phyloP scores from a whole-genome alignment of 2,888 invertebrate genomes.

The Neria commutata region DNA sequence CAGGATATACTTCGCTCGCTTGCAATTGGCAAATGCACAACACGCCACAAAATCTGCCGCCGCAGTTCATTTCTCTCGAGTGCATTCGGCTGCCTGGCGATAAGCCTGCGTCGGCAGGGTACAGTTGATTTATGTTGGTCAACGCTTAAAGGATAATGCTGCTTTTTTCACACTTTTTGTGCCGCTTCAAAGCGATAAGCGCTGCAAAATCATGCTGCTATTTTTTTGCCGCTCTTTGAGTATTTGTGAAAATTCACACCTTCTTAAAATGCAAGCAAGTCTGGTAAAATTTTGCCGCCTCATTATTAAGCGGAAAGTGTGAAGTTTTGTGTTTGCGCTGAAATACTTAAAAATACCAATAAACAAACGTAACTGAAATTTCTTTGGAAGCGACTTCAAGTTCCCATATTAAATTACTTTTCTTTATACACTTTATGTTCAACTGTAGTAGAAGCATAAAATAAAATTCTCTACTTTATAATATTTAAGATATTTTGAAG shows the following conservation, averaged over 20 bases:
- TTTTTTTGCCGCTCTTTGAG: not conserved
- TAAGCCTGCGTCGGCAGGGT: not conserved
- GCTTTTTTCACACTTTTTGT: not conserved
- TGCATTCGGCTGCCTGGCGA: not conserved
- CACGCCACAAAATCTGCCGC: not conserved
- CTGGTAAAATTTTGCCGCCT: not conserved
- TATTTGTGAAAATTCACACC: not conserved
- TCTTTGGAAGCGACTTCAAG: too few species aligned
- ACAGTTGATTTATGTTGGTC: constrained; percentile 1
- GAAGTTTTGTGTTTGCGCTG: not conserved
- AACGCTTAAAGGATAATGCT: not conserved
- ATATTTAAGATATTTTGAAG: too few species aligned
- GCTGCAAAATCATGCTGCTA: not conserved
- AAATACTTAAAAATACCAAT: too few species aligned
- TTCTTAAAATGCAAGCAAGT: not conserved
- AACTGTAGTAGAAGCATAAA: too few species aligned
- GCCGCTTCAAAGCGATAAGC: not conserved
- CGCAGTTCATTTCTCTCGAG: not conserved
- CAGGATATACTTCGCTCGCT: not conserved
- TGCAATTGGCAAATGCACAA: not conserved
- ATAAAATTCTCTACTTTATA: too few species aligned
- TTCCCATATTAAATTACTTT: too few species aligned
- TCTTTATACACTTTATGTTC: too few species aligned
- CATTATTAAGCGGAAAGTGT: not conserved
- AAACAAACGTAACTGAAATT: too few species aligned